Conservation (phyloP, 2,888 invertebrate genomes). For the Conus canariensis region DNA sequence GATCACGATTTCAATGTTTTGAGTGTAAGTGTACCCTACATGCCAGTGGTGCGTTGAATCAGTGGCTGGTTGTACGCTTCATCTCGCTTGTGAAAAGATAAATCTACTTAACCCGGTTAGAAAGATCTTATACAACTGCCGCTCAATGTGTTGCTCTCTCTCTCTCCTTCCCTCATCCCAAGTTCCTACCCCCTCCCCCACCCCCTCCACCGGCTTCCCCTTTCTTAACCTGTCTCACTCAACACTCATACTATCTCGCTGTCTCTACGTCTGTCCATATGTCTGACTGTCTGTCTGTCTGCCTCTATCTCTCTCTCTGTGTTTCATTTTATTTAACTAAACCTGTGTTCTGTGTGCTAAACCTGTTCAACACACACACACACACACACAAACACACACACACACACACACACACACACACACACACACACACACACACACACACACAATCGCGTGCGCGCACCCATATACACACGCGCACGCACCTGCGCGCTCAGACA, state of each 20-base stretch:
- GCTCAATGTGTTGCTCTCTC: background rate
- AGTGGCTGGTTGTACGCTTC: too few species aligned
- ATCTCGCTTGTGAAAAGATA: too few species aligned
- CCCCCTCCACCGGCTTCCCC: background rate
- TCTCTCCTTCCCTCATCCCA: background rate
- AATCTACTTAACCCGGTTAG: too few species aligned
- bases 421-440: conserved; percentile 12
- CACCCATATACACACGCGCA: background rate
- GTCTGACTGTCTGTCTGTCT: background rate
- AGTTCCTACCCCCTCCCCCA: background rate
- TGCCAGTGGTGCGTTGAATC: too few species aligned
- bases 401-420: conserved; percentile 11
- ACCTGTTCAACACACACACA: background rate
- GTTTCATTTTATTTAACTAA: background rate
- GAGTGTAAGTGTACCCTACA: too few species aligned
- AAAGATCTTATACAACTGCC: too few species aligned
- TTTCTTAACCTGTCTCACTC: background rate
- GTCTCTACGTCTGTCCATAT: background rate
- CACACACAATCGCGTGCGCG: background rate
- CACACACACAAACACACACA: background rate
- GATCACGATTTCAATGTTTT: too few species aligned
- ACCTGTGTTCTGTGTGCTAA: too few species aligned
- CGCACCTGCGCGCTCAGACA: background rate
- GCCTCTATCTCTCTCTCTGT: background rate
- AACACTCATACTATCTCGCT: too few species aligned